Conservation (phyloP, 2,113 vertebrate species). For the Oryzias celebensis region DNA sequence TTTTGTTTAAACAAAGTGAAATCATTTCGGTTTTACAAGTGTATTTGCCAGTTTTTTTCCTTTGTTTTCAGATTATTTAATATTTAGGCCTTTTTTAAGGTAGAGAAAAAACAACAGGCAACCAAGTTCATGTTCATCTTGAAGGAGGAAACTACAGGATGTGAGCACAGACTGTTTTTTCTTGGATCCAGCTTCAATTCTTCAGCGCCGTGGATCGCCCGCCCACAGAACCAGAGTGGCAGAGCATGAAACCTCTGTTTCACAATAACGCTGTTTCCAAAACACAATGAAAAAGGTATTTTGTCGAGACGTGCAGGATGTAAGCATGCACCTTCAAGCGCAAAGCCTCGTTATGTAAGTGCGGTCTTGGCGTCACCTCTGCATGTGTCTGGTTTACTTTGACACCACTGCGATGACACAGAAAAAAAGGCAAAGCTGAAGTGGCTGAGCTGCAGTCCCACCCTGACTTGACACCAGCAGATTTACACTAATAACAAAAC, state of each 20-base stretch:
- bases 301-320: not conserved
- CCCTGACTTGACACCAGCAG: slow-evolving; percentile 27
- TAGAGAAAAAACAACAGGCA: too few species aligned
- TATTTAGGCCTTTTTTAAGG: too few species aligned
- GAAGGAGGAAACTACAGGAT: not conserved
- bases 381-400: slow-evolving; percentile 12
- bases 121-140: not conserved
- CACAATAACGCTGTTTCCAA: not conserved
- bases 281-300: not conserved
- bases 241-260: not conserved
- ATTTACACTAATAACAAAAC: slow-evolving; percentile 55
- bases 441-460: slow-evolving; percentile 3
- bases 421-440: slow-evolving; percentile 11
- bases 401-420: not conserved
- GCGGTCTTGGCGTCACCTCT: not conserved
- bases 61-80: too few species aligned
- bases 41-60: too few species aligned
- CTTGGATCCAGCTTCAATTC: not conserved
- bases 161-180: not conserved
- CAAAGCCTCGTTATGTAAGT: slow-evolving; percentile 1
- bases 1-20: too few species aligned
- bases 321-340: not conserved
- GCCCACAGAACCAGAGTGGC: too few species aligned
- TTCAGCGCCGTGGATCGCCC: not conserved
- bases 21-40: too few species aligned